Percentiles rank a stretch among this genome's conserved stretches.
These are phyloP conservation scores for Entelurus aequoreus DNA, from an alignment of 2,113 vertebrate genomes.

Conservation along the genomic window DNA sequence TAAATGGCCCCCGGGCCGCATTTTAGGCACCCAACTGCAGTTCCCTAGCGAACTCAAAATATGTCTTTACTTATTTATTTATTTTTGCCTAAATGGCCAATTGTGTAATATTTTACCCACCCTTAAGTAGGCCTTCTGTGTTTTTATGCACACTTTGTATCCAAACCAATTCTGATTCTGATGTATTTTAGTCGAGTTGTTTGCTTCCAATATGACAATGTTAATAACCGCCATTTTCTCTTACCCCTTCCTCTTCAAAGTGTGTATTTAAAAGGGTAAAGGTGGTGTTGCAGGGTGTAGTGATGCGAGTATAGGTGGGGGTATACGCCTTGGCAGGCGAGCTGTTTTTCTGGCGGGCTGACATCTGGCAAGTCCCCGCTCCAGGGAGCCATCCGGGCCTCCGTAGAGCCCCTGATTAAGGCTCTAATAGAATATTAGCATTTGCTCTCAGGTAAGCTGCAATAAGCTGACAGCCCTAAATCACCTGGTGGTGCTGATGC, in stretches of 20 bases:
- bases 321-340: slow-evolving; percentile 69
- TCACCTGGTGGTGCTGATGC: neutral
- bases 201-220: neutral
- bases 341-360: slow-evolving; percentile 78
- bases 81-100: too few relatives aligned
- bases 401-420: slow-evolving; percentile 77
- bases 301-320: neutral
- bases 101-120: too few relatives aligned
- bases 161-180: too few relatives aligned
- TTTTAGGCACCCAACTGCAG: too few relatives aligned
- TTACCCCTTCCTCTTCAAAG: slow-evolving; percentile 11
- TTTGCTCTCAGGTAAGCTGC: slow-evolving; percentile 78
- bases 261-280: slow-evolving; percentile 77
- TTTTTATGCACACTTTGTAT: too few relatives aligned
- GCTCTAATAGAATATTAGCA: slow-evolving; percentile 86
- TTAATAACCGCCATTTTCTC: neutral
- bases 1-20: too few relatives aligned
- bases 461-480: slow-evolving; percentile 38
- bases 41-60: too few relatives aligned
- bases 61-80: too few relatives aligned
- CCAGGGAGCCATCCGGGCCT: slow-evolving; percentile 78
- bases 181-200: too few relatives aligned
- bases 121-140: too few relatives aligned
- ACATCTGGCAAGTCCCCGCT: slow-evolving; percentile 79
- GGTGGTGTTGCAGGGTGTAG: slow-evolving; percentile 65